Evolutionary conservation across 2,888 invertebrate genomes (phyloP).

Genomic region (Hydrotaea cyrtoneurina): DNA sequence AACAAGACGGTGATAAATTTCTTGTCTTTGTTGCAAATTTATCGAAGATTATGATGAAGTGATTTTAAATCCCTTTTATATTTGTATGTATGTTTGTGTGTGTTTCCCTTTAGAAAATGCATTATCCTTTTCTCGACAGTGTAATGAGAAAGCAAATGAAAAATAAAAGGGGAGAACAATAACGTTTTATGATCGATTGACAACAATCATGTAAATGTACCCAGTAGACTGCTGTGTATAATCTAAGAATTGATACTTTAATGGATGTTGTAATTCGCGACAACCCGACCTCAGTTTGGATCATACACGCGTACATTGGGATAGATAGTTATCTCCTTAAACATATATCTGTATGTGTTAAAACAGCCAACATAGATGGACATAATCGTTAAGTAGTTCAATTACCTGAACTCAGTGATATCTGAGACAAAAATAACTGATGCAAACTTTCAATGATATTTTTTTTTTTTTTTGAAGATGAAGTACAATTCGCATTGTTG

Average conservation of each 20-base stretch:
- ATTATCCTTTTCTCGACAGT: not conserved
- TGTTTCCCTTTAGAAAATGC: not conserved
- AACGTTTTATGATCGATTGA: not conserved
- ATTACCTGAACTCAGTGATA: too few relatives aligned
- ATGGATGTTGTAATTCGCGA: not conserved
- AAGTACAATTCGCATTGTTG: too few relatives aligned
- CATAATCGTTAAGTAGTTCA: too few relatives aligned
- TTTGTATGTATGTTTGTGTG: not conserved
- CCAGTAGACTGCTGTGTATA: not conserved
- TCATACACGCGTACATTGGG: too few relatives aligned
- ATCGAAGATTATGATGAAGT: constrained; percentile 18
- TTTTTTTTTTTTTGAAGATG: too few relatives aligned
- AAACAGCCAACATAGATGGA: too few relatives aligned
- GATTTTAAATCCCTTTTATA: constrained; percentile 26
- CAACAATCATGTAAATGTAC: not conserved
- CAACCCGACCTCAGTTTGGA: too few relatives aligned
- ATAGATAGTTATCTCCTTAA: too few relatives aligned
- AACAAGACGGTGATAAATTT: constrained; percentile 25
- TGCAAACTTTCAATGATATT: too few relatives aligned
- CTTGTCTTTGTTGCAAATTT: constrained; percentile 24
- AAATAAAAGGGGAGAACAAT: not conserved
- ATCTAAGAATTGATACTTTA: not conserved
- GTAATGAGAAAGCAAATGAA: not conserved
- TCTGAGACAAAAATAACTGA: too few relatives aligned
- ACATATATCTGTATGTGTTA: too few relatives aligned